A percentile compares a stretch with the other conserved stretches of the same genome.
Conservation (phyloP, 2,113 vertebrate genomes). For the Phylloscopus trochiloides region DNA sequence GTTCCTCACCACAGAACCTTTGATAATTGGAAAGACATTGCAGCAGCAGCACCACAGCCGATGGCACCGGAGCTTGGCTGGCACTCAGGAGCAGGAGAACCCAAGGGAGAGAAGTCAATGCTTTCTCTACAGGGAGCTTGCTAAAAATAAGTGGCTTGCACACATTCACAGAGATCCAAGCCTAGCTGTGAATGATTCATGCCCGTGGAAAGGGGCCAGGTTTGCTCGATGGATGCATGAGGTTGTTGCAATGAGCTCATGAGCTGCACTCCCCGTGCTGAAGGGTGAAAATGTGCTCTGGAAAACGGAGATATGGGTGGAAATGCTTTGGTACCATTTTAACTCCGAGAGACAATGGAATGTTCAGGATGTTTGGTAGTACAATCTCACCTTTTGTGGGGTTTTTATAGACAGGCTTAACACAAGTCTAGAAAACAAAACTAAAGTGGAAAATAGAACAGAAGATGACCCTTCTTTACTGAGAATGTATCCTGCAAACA, state of each 20-base stretch:
- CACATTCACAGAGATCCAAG: not conserved
- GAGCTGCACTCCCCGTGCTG: not conserved
- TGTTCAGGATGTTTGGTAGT: not conserved
- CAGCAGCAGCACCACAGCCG: not conserved
- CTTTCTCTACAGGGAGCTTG: not conserved
- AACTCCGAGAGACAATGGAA: not conserved
- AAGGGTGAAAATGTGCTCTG: not conserved
- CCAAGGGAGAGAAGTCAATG: not conserved
- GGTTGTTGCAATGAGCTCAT: not conserved
- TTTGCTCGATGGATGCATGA: not conserved
- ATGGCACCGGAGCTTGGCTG: not conserved
- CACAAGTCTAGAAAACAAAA: not conserved
- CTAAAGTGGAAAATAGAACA: not conserved
- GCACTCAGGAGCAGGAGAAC: not conserved
- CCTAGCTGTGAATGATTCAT: not conserved
- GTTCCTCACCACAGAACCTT: not conserved
- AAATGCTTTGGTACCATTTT: not conserved
- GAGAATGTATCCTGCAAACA: not conserved
- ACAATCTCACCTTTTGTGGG: not conserved
- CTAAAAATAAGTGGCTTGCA: slow-evolving; percentile 4
- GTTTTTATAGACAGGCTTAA: not conserved
- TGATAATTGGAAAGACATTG: not conserved
- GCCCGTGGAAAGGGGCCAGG: not conserved
- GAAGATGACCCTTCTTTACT: not conserved
- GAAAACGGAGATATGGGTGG: not conserved